Evolutionary conservation across 2,113 vertebrate species (phyloP).

Genomic region (Calonectris borealis): DNA sequence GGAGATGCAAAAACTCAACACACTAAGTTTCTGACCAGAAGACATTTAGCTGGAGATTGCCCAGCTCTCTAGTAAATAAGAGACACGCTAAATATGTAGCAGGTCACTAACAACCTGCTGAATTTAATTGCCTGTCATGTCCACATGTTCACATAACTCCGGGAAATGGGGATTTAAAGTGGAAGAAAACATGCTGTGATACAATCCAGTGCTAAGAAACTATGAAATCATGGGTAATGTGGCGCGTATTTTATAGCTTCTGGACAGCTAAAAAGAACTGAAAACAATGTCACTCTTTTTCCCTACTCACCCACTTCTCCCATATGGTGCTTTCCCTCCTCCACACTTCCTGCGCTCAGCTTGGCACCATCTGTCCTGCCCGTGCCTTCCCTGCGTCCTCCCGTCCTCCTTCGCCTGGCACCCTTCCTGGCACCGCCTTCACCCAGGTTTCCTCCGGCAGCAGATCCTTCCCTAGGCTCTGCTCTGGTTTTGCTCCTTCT

Average conservation of each 20-base stretch:
- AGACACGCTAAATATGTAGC: not conserved
- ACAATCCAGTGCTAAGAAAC: not conserved
- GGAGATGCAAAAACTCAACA: not conserved
- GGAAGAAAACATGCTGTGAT: not conserved
- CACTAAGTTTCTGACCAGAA: not conserved
- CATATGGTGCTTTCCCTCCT: not conserved
- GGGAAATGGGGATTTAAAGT: not conserved
- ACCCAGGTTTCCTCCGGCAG: not conserved
- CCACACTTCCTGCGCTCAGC: not conserved
- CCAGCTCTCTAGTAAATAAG: not conserved
- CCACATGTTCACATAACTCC: not conserved
- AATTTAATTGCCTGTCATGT: not conserved
- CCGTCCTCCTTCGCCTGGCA: not conserved
- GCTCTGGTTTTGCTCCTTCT: not conserved
- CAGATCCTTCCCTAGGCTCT: not conserved
- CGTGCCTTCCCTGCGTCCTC: not conserved
- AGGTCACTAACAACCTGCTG: not conserved
- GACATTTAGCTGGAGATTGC: not conserved
- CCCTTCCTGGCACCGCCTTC: not conserved
- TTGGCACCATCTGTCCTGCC: not conserved
- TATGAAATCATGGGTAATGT: fast-evolving
- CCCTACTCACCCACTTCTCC: not conserved
- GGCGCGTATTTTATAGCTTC: fast-evolving
- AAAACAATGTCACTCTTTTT: not conserved
- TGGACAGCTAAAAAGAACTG: not conserved